A percentile compares a stretch with the other conserved stretches of the same genome.
Evolutionary conservation across 1,140 invertebrate genomes (phyloP).

Genomic region (Spodoptera litura): DNA sequence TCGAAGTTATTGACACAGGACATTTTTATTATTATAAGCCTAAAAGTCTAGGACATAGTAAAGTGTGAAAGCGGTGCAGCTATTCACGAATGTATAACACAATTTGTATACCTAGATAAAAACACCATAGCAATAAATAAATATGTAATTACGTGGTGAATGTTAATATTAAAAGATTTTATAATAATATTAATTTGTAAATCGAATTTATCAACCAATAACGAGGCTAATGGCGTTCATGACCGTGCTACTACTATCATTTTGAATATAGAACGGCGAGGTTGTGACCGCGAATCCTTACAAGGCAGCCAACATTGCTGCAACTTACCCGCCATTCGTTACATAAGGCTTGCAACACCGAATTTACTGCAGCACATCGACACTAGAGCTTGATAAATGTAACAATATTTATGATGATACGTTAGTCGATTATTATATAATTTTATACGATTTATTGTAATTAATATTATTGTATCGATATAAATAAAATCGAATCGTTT

Average conservation of each 20-base stretch:
- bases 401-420: conserved; percentile 9
- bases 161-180: not conserved
- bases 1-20: no score
- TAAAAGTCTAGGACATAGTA: no score
- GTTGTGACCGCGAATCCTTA: conserved; percentile 52
- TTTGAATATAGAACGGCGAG: conserved; percentile 36
- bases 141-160: not conserved
- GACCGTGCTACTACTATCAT: conserved; percentile 36
- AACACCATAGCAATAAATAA: no score
- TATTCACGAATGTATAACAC: not conserved
- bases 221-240: conserved; percentile 35
- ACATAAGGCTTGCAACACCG: conserved; percentile 50
- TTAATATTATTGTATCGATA: no score
- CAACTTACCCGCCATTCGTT: conserved; percentile 45
- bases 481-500: not conserved
- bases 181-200: not conserved
- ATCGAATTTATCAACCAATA: not conserved
- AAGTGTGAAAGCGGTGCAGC: no score
- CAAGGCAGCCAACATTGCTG: conserved; percentile 53
- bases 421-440: conserved; percentile 10
- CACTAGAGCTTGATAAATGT: conserved; percentile 15
- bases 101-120: no score
- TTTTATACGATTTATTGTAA: not conserved
- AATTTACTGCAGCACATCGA: conserved; percentile 48
- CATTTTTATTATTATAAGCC: no score